phyloP scores from a whole-genome alignment of 2,888 invertebrate species.

The Dryocosmus kuriphilus region DNA sequence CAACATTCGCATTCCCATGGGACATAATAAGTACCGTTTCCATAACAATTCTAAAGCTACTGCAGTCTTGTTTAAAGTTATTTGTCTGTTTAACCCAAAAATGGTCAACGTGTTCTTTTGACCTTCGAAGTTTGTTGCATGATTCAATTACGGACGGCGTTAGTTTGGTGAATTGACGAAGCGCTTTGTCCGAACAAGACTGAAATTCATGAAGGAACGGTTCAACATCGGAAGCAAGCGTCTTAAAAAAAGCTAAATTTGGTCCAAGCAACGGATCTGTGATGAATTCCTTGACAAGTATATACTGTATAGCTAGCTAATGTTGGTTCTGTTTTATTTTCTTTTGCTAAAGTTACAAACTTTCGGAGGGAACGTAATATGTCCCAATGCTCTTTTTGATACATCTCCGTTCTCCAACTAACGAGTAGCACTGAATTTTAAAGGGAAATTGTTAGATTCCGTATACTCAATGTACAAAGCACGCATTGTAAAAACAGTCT shows the following conservation, averaged over 20 bases:
- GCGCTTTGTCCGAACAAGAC: constrained; percentile 16
- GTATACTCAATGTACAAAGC: constrained; percentile 58
- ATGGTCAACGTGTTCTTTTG: not conserved
- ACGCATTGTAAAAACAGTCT: constrained; percentile 62
- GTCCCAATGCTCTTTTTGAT: constrained; percentile 51
- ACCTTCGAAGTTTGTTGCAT: constrained; percentile 1
- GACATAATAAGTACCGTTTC: constrained; percentile 33
- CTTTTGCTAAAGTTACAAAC: constrained; percentile 47
- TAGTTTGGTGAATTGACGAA: not conserved
- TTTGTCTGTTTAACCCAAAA: constrained; percentile 4
- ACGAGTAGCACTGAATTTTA: constrained; percentile 60
- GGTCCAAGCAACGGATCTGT: constrained; percentile 47
- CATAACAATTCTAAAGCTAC: not conserved
- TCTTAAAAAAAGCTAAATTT: too few relatives aligned
- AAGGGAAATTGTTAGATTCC: constrained; percentile 56
- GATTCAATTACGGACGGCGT: not conserved
- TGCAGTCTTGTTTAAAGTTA: not conserved
- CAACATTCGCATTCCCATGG: constrained; percentile 43
- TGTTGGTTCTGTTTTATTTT: not conserved
- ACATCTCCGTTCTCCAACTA: constrained; percentile 61
- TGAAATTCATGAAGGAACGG: constrained; percentile 56
- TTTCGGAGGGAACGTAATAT: constrained; percentile 52
- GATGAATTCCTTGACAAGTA: constrained; percentile 41
- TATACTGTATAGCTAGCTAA: constrained; percentile 50
- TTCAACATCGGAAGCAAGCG: constrained; percentile 50